Percentiles rank a stretch among this genome's conserved stretches.
These are phyloP conservation scores for Spilosoma lubricipeda DNA, from an alignment of 2,888 invertebrate genomes.

Conservation along the genomic window DNA sequence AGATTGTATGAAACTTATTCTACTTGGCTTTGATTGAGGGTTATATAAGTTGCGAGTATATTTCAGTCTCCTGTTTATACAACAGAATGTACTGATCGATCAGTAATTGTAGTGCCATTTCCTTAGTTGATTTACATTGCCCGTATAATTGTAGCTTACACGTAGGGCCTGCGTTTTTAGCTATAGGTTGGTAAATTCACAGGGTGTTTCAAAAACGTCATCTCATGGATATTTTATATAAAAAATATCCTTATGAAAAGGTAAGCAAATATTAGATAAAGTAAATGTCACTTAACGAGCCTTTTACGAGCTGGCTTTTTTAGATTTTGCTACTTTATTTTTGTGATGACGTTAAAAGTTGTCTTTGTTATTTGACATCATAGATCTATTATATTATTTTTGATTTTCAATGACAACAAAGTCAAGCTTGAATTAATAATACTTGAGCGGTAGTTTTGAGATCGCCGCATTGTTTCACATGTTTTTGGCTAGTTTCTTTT, in stretches of 20 bases:
- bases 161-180: conserved; percentile 35
- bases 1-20: background rate
- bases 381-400: background rate
- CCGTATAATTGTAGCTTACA: conserved; percentile 59
- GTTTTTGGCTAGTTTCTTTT: no score
- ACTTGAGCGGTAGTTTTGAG: conserved; percentile 19
- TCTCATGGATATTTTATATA: background rate
- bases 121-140: conserved; percentile 62
- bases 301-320: no score
- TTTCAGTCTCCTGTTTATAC: conserved; percentile 5
- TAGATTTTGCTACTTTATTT: no score
- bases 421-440: conserved; percentile 29
- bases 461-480: no score
- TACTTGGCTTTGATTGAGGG: background rate
- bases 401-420: background rate
- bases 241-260: no score
- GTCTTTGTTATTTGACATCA: no score
- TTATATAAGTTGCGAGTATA: conserved; percentile 1
- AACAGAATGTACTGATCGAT: conserved; percentile 57
- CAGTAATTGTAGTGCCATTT: conserved; percentile 67
- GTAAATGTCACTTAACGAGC: no score
- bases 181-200: conserved; percentile 22
- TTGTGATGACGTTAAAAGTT: no score
- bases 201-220: conserved; percentile 1
- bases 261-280: no score